Evolutionary conservation across 2,797 vertebrate species (phyloP).

Genomic region (Hafferia zeledoni): DNA sequence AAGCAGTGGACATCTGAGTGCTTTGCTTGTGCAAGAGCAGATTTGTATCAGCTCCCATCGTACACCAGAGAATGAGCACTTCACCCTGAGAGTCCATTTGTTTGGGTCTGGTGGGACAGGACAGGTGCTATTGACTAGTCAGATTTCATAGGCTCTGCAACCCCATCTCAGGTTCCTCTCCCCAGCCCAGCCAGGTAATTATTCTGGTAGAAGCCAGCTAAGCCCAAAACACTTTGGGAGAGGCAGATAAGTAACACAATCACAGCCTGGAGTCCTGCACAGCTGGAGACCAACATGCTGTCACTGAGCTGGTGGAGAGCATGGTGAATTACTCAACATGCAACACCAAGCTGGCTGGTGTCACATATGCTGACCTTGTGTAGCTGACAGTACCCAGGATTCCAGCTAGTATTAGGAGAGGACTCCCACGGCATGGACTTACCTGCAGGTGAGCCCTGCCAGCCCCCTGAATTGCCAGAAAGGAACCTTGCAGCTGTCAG

Average conservation of each 20-base stretch:
- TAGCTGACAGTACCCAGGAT: fast-evolving
- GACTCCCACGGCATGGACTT: fast-evolving
- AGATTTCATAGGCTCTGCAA: not conserved
- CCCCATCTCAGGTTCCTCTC: not conserved
- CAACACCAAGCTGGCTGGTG: not conserved
- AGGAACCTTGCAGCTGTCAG: not conserved
- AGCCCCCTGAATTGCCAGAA: not conserved
- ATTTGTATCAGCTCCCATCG: not conserved
- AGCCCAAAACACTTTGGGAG: not conserved
- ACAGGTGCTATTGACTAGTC: not conserved
- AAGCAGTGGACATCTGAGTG: not conserved
- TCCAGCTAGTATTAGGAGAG: not conserved
- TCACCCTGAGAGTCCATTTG: fast-evolving
- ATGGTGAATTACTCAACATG: not conserved
- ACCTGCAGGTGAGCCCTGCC: not conserved
- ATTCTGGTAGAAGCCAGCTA: not conserved
- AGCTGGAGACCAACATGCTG: fast-evolving
- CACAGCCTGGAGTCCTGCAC: not conserved
- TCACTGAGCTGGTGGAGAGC: not conserved
- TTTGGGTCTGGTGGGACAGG: not conserved
- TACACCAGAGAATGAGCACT: fast-evolving
- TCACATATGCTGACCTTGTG: fast-evolving
- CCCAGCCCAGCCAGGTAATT: not conserved
- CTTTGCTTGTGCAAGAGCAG: fast-evolving
- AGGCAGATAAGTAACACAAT: not conserved